phyloP scores from a whole-genome alignment of 2,888 invertebrate species.

The Crematogaster levior region DNA sequence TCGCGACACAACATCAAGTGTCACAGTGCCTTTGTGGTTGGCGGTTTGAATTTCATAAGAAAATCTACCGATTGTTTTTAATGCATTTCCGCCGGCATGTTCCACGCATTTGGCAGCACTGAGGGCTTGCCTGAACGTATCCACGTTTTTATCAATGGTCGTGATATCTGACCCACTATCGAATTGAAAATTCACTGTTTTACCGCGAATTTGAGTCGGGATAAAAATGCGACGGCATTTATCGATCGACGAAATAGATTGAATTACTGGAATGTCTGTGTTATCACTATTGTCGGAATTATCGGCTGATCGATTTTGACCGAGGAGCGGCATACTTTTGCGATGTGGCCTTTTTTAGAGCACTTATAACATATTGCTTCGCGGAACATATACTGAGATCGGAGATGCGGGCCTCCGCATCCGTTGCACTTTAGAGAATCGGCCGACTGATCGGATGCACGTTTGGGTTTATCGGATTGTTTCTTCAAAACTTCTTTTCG shows the following conservation, averaged over 20 bases:
- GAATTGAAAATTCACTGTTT: not conserved
- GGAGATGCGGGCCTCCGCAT: not conserved
- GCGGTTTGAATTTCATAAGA: no score
- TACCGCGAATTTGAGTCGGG: not conserved
- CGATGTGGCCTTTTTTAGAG: not conserved
- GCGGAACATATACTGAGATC: not conserved
- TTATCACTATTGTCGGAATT: no score
- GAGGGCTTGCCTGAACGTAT: not conserved
- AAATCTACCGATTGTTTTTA: not conserved
- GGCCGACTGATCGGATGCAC: no score
- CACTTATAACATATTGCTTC: constrained; percentile 19
- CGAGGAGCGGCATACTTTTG: not conserved
- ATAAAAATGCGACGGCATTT: not conserved
- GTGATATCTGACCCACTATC: not conserved
- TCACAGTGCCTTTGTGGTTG: no score
- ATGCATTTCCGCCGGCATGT: not conserved
- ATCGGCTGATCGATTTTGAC: not conserved
- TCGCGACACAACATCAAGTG: not conserved
- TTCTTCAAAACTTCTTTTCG: no score
- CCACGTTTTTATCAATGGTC: not conserved
- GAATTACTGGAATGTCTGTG: no score
- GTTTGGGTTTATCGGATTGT: no score
- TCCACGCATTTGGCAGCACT: not conserved
- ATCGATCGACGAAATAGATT: not conserved
- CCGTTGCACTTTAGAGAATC: not conserved